Conservation (phyloP, 2,888 invertebrate species). For the Balanococcus diminutus region DNA sequence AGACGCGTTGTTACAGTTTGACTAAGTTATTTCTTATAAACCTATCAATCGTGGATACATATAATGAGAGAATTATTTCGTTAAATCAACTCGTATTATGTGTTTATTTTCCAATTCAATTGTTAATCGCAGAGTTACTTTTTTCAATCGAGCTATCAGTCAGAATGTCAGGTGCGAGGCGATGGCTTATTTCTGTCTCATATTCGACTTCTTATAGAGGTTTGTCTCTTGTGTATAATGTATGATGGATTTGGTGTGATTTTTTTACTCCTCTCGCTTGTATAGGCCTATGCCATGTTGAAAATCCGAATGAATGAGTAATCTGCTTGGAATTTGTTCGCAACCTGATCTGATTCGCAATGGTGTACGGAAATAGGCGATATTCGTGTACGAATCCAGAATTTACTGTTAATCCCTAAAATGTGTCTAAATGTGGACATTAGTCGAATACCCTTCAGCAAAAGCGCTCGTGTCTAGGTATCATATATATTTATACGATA, state of each 20-base stretch:
- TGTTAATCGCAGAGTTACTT: not conserved
- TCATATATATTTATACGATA: not conserved
- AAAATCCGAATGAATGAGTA: not conserved
- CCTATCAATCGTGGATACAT: not conserved
- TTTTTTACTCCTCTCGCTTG: not conserved
- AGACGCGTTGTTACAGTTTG: not conserved
- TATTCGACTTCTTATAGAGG: not conserved
- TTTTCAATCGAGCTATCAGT: not conserved
- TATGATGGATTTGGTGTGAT: slow-evolving; percentile 7
- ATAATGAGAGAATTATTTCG: slow-evolving; percentile 8
- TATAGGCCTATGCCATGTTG: not conserved
- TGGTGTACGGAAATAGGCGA: not conserved
- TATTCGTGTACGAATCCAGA: not conserved
- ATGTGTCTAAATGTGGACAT: not conserved
- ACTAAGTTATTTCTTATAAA: not conserved
- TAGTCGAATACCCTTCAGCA: not conserved
- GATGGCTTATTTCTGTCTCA: too few species aligned
- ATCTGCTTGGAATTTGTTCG: not conserved
- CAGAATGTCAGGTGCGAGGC: not conserved
- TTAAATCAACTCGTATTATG: slow-evolving; percentile 22
- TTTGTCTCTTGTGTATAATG: not conserved
- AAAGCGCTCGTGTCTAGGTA: too few species aligned
- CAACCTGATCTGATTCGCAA: not conserved
- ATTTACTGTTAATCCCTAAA: not conserved
- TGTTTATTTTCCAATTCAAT: slow-evolving; percentile 30